These are phyloP conservation scores for Scotopteryx bipunctaria DNA, from an alignment of 2,888 invertebrate species.

Conservation along the genomic window DNA sequence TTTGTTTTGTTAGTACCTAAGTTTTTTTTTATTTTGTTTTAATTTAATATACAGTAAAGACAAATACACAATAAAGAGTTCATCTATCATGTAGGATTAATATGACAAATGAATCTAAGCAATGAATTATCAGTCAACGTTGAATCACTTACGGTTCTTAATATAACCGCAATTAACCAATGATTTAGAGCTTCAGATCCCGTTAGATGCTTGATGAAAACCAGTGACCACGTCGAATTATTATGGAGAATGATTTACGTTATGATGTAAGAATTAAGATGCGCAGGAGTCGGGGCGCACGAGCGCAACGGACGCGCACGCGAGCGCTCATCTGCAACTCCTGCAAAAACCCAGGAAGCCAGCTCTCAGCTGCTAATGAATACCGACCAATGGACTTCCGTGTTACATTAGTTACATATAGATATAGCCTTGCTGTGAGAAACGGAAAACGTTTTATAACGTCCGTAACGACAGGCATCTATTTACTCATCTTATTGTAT, in stretches of 20 bases:
- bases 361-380: conserved; percentile 73
- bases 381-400: conserved; percentile 72
- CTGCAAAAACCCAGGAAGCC: conserved; percentile 72
- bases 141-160: conserved; percentile 16
- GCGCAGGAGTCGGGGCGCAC: conserved; percentile 49
- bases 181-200: conserved; percentile 41
- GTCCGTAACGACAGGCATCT: neutral
- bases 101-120: neutral
- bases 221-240: conserved; percentile 54
- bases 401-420: conserved; percentile 62
- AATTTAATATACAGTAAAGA: no score
- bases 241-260: conserved; percentile 51
- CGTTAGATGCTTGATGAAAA: conserved; percentile 58
- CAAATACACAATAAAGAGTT: no score
- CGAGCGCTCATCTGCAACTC: conserved; percentile 37
- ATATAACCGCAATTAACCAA: conserved; percentile 10
- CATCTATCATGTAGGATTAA: neutral
- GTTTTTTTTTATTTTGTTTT: no score
- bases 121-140: neutral
- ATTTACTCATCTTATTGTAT: no score
- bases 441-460: neutral
- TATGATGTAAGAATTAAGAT: conserved; percentile 57
- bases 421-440: conserved; percentile 5
- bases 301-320: conserved; percentile 49
- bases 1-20: no score